Evolutionary conservation across 1,140 invertebrate genomes (phyloP).

Genomic region (Fopius arisanus): DNA sequence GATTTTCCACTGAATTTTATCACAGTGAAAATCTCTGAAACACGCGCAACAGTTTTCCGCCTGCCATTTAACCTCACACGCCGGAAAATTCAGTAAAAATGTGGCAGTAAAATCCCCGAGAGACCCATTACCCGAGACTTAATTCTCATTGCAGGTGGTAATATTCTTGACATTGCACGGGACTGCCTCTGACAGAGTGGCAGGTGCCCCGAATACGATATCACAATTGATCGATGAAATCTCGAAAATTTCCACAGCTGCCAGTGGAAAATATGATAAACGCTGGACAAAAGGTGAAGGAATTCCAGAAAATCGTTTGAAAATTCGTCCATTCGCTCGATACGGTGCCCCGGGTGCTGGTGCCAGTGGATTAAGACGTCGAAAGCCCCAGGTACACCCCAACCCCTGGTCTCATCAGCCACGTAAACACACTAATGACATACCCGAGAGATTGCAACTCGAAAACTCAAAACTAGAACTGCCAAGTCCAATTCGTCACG

Average conservation of each 20-base stretch:
- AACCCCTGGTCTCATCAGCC: constrained; percentile 7
- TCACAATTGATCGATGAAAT: too few species aligned
- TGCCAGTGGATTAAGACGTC: constrained; percentile 8
- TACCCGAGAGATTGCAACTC: too few species aligned
- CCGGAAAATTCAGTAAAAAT: too few species aligned
- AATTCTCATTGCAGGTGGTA: neutral
- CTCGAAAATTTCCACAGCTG: neutral
- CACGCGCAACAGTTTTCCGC: too few species aligned
- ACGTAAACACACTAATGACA: neutral
- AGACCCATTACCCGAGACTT: neutral
- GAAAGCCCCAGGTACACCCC: constrained; percentile 27
- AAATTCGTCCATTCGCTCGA: constrained; percentile 49
- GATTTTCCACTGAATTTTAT: too few species aligned
- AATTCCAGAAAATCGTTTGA: constrained; percentile 40
- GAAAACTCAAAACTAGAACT: constrained; percentile 37
- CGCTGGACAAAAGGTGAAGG: constrained; percentile 45
- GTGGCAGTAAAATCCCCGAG: too few species aligned
- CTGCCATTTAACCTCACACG: too few species aligned
- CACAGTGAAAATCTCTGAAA: too few species aligned
- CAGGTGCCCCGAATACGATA: neutral
- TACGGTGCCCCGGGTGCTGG: constrained; percentile 48
- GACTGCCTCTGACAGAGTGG: neutral
- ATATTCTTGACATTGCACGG: neutral
- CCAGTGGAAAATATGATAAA: neutral
- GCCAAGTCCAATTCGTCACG: constrained; percentile 45